Evolutionary conservation across 2,888 invertebrate genomes (phyloP).

Genomic region (Calephelis perditalis): DNA sequence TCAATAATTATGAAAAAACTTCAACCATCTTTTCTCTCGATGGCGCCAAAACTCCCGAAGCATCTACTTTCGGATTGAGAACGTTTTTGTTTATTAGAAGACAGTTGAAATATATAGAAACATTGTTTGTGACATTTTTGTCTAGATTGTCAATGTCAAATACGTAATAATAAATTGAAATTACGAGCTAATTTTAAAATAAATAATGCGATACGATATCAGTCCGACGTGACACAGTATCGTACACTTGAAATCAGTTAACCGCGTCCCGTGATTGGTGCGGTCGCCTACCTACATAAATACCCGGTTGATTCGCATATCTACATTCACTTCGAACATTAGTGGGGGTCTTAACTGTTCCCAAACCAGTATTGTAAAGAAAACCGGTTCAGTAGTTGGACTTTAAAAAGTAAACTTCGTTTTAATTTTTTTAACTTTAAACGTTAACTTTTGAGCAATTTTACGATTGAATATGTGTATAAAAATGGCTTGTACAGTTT

Average conservation of each 20-base stretch:
- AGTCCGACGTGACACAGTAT: background rate
- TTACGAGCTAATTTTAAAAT: constrained; percentile 15
- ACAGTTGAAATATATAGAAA: too few species aligned
- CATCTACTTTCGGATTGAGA: too few species aligned
- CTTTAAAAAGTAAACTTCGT: constrained; percentile 2
- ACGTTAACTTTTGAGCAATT: background rate
- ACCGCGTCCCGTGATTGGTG: background rate
- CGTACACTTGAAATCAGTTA: background rate
- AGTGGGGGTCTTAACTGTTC: constrained; percentile 10
- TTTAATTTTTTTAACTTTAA: constrained; percentile 5
- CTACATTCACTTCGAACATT: background rate
- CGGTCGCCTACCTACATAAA: constrained; percentile 3
- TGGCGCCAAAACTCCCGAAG: too few species aligned
- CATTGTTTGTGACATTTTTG: too few species aligned
- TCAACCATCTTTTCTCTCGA: too few species aligned
- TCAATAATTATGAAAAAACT: too few species aligned
- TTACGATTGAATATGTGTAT: constrained; percentile 1
- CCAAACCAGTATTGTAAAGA: background rate
- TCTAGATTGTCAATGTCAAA: constrained; percentile 7
- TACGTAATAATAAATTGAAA: constrained; percentile 13
- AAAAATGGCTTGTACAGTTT: constrained; percentile 54
- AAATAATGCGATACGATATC: constrained; percentile 16
- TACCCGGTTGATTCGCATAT: background rate
- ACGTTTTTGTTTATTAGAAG: too few species aligned
- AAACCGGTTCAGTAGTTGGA: too few species aligned